Percentiles rank a stretch among this genome's conserved stretches.
phyloP scores from a whole-genome alignment of 2,797 vertebrate genomes.

The Vireo griseus region DNA sequence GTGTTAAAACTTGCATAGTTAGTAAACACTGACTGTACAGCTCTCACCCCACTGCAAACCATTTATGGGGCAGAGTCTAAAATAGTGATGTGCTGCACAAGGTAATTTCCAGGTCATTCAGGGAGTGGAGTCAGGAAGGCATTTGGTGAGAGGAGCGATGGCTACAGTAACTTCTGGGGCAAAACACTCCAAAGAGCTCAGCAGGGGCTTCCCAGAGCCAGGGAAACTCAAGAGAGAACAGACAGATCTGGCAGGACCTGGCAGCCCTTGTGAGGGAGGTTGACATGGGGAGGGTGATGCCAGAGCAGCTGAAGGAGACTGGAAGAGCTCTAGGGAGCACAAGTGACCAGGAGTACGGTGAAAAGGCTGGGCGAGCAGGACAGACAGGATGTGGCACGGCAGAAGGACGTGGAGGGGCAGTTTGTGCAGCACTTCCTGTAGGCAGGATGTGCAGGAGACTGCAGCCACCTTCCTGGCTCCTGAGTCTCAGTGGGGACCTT shows the following conservation, averaged over 20 bases:
- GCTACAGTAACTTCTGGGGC: not conserved
- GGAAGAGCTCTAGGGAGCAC: not conserved
- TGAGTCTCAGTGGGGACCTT: not conserved
- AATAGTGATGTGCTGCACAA: not conserved
- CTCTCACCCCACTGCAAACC: not conserved
- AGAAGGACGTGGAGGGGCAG: not conserved
- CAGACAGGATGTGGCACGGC: not conserved
- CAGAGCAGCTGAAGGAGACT: not conserved
- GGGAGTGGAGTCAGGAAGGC: not conserved
- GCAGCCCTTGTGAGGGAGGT: not conserved
- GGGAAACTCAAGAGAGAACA: not conserved
- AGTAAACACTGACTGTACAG: not conserved
- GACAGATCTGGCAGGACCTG: not conserved
- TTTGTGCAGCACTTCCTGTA: not conserved
- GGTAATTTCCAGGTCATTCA: not conserved
- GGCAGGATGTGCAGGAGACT: not conserved
- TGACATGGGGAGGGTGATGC: not conserved
- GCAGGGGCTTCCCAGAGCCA: not conserved
- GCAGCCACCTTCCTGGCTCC: not conserved
- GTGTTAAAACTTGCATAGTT: not conserved
- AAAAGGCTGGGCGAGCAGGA: not conserved
- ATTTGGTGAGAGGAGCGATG: accelerated
- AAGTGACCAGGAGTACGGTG: not conserved
- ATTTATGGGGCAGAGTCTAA: not conserved
- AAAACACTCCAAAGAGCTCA: accelerated